Evolutionary conservation across 2,888 invertebrate species (phyloP).

Genomic region (Leptopilina myrica): DNA sequence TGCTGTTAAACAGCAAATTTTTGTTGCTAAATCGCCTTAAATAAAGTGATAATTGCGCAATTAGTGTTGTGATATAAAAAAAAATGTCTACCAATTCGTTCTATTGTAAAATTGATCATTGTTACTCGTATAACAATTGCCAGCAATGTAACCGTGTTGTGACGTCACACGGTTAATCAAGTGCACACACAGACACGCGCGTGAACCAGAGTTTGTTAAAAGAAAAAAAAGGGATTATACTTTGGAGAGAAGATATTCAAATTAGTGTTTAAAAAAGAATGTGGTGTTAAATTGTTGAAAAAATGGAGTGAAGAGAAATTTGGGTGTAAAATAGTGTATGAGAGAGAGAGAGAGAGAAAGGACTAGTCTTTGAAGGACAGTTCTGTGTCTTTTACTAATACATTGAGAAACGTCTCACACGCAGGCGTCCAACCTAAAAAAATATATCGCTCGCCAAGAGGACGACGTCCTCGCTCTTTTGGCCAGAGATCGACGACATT

Average conservation of each 20-base stretch:
- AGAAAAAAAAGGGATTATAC: slow-evolving; percentile 49
- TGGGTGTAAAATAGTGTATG: slow-evolving; percentile 40
- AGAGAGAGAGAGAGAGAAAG: slow-evolving; percentile 49
- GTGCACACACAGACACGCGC: slow-evolving; percentile 59
- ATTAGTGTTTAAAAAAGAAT: too few relatives aligned
- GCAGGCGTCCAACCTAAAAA: slow-evolving; percentile 47
- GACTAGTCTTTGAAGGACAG: slow-evolving; percentile 51
- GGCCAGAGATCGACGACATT: slow-evolving; percentile 7
- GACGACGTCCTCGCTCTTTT: slow-evolving; percentile 24
- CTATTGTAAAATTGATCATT: slow-evolving; percentile 52
- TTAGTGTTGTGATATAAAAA: slow-evolving; percentile 36
- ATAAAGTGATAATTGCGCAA: slow-evolving; percentile 49
- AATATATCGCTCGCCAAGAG: slow-evolving; percentile 31
- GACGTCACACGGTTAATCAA: slow-evolving; percentile 75
- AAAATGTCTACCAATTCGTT: slow-evolving; percentile 51
- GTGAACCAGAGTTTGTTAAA: slow-evolving; percentile 49
- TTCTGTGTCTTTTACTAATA: slow-evolving; percentile 46
- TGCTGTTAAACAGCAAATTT: slow-evolving; percentile 54
- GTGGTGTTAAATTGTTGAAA: slow-evolving; percentile 14
- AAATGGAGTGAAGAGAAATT: slow-evolving; percentile 41
- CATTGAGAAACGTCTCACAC: slow-evolving; percentile 44
- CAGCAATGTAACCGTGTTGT: slow-evolving; percentile 73
- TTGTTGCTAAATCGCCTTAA: slow-evolving; percentile 46
- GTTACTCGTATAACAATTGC: slow-evolving; percentile 68
- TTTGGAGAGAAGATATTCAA: too few relatives aligned